These are phyloP conservation scores for Gymnogyps californianus DNA, from an alignment of 2,113 vertebrate genomes.

Conservation along the genomic window DNA sequence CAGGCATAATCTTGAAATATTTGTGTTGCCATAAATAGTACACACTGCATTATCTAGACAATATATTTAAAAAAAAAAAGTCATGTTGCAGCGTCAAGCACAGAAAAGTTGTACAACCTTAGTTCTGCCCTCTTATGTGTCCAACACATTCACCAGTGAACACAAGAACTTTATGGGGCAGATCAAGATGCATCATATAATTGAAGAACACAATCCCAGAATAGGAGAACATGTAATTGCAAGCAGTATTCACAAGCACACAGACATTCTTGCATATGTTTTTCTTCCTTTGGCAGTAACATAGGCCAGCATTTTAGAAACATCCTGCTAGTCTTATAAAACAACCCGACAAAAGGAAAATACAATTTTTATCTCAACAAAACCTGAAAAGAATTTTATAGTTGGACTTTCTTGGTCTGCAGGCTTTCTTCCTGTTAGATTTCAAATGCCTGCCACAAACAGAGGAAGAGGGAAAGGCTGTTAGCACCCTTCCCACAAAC, in stretches of 20 bases:
- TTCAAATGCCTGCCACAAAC: constrained; percentile 18
- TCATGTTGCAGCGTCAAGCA: not conserved
- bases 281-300: constrained; percentile 7
- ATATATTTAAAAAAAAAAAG: not conserved
- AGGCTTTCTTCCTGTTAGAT: not conserved
- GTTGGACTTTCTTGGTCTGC: not conserved
- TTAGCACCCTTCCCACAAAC: not conserved
- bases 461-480: not conserved
- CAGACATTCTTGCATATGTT: not conserved
- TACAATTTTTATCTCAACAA: not conserved
- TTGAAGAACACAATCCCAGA: not conserved
- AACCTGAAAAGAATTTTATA: not conserved
- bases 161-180: not conserved
- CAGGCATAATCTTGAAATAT: not conserved
- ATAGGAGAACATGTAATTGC: not conserved
- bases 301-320: not conserved
- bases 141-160: not conserved
- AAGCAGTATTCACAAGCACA: not conserved
- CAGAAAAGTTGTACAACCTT: not conserved
- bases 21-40: not conserved
- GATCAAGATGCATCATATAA: not conserved
- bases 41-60: not conserved
- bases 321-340: not conserved
- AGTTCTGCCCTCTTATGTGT: not conserved
- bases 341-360: not conserved